phyloP scores from a whole-genome alignment of 2,797 vertebrate species.

The Neoniphon sammara region DNA sequence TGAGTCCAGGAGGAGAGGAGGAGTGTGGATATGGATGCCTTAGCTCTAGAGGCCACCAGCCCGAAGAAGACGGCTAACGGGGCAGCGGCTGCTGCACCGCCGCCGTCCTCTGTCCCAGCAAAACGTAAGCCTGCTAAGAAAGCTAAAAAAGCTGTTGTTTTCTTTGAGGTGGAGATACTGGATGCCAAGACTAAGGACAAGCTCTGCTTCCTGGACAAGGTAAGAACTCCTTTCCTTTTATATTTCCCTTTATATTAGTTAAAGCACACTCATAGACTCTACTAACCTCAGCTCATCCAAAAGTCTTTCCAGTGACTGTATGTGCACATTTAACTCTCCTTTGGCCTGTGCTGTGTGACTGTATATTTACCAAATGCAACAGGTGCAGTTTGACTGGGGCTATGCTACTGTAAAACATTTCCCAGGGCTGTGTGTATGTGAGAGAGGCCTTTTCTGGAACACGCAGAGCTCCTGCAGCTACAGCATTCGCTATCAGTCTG shows the following conservation, averaged over 20 bases:
- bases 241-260: background rate
- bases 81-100: background rate
- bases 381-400: constrained; percentile 18
- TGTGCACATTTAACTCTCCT: constrained; percentile 1
- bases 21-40: constrained; percentile 82
- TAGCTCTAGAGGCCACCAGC: constrained; percentile 83
- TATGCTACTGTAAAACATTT: constrained; percentile 19
- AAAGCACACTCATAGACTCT: background rate
- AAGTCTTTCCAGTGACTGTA: background rate
- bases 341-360: background rate
- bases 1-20: constrained; percentile 59
- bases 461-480: constrained; percentile 24
- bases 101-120: constrained; percentile 35
- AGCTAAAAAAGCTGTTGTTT: constrained; percentile 92
- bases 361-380: constrained; percentile 23
- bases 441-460: constrained; percentile 32
- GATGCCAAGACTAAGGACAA: constrained; percentile 94
- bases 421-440: background rate
- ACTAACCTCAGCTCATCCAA: background rate
- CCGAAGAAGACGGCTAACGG: constrained; percentile 75
- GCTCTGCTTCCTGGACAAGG: constrained; percentile 98
- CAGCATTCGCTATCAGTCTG: constrained; percentile 16
- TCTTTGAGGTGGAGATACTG: constrained; percentile 98
- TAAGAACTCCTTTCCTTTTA: constrained; percentile 66
- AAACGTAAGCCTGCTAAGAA: constrained; percentile 88